Evolutionary conservation across 2,113 vertebrate genomes (phyloP).

Genomic region (Psilopogon haemacephalus): DNA sequence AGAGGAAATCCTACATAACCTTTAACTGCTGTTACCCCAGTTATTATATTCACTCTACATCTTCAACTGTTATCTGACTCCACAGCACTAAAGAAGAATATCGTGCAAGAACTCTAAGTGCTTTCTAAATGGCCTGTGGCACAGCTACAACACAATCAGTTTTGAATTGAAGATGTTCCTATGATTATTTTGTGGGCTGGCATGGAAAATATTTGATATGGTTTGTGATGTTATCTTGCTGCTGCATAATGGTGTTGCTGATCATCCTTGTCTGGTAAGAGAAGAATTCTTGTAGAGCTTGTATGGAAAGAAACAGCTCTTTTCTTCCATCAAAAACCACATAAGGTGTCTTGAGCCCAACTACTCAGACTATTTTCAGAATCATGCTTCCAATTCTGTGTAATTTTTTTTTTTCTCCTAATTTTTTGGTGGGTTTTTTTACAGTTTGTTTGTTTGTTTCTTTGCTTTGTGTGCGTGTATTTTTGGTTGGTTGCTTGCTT

Average conservation of each 20-base stretch:
- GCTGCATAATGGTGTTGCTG: rapidly evolving
- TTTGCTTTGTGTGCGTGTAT: too few species aligned
- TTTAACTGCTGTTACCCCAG: not conserved
- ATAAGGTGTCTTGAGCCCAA: not conserved
- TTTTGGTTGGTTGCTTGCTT: too few species aligned
- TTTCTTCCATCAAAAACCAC: not conserved
- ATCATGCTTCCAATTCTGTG: not conserved
- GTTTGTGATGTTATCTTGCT: not conserved
- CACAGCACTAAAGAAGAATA: not conserved
- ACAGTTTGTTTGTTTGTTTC: too few species aligned
- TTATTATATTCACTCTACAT: not conserved
- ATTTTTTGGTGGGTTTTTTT: too few species aligned
- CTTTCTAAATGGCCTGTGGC: not conserved
- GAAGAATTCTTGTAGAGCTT: not conserved
- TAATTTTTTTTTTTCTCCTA: not conserved
- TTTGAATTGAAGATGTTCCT: not conserved
- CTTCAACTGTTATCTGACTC: not conserved
- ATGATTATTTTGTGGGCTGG: not conserved
- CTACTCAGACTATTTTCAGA: not conserved
- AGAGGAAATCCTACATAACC: not conserved
- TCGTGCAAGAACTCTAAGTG: not conserved
- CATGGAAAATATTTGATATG: not conserved
- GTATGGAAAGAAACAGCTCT: not conserved
- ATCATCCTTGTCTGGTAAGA: not conserved
- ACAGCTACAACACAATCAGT: not conserved